These are phyloP conservation scores for Notothenia coriiceps DNA, from an alignment of 2,113 vertebrate genomes.

Conservation along the genomic window DNA sequence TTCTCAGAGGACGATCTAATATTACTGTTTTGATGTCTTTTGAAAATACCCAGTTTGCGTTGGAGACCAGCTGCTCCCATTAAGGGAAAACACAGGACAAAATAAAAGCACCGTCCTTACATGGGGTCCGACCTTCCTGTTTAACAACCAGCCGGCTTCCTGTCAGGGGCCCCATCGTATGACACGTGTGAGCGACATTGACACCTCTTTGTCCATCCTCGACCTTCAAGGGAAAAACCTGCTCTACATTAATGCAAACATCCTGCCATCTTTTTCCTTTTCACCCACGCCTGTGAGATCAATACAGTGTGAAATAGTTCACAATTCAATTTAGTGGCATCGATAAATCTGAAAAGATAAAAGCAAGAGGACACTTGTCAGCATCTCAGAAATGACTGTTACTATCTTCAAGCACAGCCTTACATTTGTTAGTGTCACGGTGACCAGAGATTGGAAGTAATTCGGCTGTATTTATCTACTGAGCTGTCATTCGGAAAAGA, in stretches of 20 bases:
- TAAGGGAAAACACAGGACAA: slow-evolving; percentile 33
- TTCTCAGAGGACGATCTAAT: slow-evolving; percentile 45
- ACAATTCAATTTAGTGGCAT: neutral
- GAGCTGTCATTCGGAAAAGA: slow-evolving; percentile 37
- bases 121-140: slow-evolving; percentile 54
- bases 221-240: slow-evolving; percentile 1
- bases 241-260: slow-evolving; percentile 23
- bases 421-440: neutral
- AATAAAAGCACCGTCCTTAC: slow-evolving; percentile 31
- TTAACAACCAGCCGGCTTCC: slow-evolving; percentile 58
- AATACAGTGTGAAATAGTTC: neutral
- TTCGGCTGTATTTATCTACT: slow-evolving; percentile 35
- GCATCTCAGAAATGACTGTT: slow-evolving; percentile 6
- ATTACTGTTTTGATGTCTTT: slow-evolving; percentile 44
- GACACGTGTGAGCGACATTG: slow-evolving; percentile 17
- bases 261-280: slow-evolving; percentile 26
- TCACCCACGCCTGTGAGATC: neutral
- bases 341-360: slow-evolving; percentile 10
- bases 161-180: slow-evolving; percentile 9
- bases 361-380: neutral
- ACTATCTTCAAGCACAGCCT: neutral
- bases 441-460: slow-evolving; percentile 26
- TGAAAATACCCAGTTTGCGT: slow-evolving; percentile 32
- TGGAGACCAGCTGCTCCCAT: slow-evolving; percentile 53
- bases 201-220: slow-evolving; percentile 43